Evolutionary conservation across 2,888 invertebrate genomes (phyloP).

Genomic region (Macrosoma leucophasiata): DNA sequence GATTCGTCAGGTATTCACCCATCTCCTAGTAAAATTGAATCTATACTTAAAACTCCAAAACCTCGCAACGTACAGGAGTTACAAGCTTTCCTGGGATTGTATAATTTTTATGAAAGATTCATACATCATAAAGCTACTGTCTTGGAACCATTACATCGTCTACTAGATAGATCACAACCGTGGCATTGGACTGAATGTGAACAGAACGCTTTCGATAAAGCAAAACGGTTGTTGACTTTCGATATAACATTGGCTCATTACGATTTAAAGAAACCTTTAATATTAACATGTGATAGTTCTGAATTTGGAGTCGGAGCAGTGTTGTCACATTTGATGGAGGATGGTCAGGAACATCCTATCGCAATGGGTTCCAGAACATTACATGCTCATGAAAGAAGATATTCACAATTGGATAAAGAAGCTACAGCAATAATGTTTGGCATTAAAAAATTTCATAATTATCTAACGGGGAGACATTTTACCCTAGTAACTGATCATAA

Average conservation of each 20-base stretch:
- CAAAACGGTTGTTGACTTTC: conserved; percentile 10
- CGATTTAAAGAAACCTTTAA: conserved; percentile 17
- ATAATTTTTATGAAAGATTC: no score
- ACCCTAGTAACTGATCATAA: conserved; percentile 22
- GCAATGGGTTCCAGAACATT: conserved; percentile 20
- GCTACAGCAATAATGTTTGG: conserved; percentile 23
- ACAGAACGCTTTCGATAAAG: conserved; percentile 15
- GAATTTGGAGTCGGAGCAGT: conserved; percentile 24
- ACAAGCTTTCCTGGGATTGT: no score
- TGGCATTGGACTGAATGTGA: no score
- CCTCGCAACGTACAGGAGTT: no score
- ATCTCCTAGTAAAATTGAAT: no score
- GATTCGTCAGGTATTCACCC: no score
- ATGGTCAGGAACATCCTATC: conserved; percentile 17
- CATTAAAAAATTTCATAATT: conserved; percentile 19
- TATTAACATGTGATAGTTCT: conserved; percentile 22
- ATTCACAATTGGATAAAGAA: conserved; percentile 23
- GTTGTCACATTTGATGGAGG: conserved; percentile 13
- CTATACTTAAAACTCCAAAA: no score
- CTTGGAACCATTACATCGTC: no score
- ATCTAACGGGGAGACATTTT: conserved; percentile 15
- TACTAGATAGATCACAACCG: no score
- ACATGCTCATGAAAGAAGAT: conserved; percentile 17
- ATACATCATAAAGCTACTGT: no score
- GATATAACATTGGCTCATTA: conserved; percentile 22